Percentiles rank a stretch among this genome's conserved stretches.
phyloP scores from a whole-genome alignment of 2,888 invertebrate genomes.

The Drosophila fulvimacula region DNA sequence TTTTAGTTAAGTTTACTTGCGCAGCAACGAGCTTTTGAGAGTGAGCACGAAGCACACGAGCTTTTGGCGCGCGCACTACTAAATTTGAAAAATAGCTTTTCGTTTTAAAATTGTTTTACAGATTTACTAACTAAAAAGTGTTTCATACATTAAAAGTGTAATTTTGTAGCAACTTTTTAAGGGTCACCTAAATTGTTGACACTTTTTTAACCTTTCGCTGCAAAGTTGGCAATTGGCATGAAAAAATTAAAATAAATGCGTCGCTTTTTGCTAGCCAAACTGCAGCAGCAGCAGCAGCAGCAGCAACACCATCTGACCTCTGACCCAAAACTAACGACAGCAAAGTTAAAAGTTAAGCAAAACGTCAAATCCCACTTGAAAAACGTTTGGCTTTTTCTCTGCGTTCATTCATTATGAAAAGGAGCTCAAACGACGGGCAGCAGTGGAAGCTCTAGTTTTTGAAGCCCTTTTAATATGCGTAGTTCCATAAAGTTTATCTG shows the following conservation, averaged over 20 bases:
- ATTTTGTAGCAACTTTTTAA: conserved; percentile 4
- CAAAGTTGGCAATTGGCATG: conserved; percentile 2
- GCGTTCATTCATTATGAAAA: conserved; percentile 4
- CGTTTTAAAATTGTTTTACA: background rate
- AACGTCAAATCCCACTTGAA: conserved; percentile 23
- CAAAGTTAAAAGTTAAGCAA: conserved; percentile 17
- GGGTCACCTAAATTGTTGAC: background rate
- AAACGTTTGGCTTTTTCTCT: conserved; percentile 13
- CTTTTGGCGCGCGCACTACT: background rate
- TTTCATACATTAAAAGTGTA: background rate
- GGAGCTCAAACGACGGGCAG: background rate
- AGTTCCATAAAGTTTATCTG: background rate
- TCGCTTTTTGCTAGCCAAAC: conserved; percentile 8
- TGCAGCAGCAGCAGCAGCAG: background rate
- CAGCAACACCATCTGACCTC: conserved; percentile 2
- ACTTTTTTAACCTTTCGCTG: background rate
- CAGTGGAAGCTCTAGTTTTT: background rate
- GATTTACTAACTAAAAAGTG: background rate
- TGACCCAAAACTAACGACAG: conserved; percentile 8
- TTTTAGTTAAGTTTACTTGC: background rate
- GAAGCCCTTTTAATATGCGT: background rate
- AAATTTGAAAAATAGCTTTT: background rate
- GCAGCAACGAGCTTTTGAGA: conserved; percentile 9
- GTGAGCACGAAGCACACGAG: background rate
- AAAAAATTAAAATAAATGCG: conserved; percentile 12